Evolutionary conservation across 1,140 invertebrate genomes (phyloP), one percentile per base, ranked within the genome.

Genomic region (Campoletis sonorensis): DNA sequence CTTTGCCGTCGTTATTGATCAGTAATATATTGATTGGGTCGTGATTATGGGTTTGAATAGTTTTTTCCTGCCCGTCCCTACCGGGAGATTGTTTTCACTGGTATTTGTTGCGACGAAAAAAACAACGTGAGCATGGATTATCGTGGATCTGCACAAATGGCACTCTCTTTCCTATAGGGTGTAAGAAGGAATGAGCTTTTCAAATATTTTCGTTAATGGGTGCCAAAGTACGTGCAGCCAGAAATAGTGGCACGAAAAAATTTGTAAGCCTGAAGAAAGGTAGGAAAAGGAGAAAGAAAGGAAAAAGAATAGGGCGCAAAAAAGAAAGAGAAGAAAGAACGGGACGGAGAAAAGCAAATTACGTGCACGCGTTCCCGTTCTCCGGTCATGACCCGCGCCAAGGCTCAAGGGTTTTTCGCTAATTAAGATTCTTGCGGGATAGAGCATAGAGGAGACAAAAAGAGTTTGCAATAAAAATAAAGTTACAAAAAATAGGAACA

Each of bases 341-440:
- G 45, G 21, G 33, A 23, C 15, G 71, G 51, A 58, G 79, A 67
- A 40, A 67, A 75, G 49, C 72, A 75, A 54, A 75, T 75, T 75
- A 75, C 49, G 72, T 75, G 72, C 72, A 75, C 72, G 49, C 72
- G 72, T 75, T 75, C 72, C 40, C 72, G 49, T 75, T 75, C 72
- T 51, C 45, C 21, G 54, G n/a, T 75, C 72, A 30, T 54, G 72
- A 75, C 72, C 72, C 72, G 72, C 15, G 40, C 40, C 16, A 27
- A 75, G 15, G 49, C 72, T 75, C 72, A 54, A 75, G 72, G 49
- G 49, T 75, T 75, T 75, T 75, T 75, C 72, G 72, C 72, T 75
- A 75, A 75, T 75, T 75, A 75, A 75, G 72, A 75, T 75, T 75
- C 72, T 54, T 58, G 72, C 72, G 40, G 49, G 72, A 26, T 54